Conservation (phyloP, 2,113 vertebrate species). For the Stictonetta naevosa region DNA sequence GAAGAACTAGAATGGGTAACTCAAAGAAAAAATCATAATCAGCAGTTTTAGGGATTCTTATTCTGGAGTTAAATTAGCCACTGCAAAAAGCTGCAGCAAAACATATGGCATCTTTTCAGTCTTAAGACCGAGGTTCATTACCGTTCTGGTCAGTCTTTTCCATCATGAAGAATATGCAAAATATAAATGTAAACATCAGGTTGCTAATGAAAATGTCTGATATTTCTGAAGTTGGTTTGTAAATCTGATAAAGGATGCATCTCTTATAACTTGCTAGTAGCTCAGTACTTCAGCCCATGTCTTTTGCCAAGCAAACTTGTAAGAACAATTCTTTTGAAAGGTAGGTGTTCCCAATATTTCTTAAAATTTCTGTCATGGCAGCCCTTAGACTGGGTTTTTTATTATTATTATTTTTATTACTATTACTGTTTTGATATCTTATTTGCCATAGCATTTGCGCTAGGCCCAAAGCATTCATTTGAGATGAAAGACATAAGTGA, state of each 20-base stretch:
- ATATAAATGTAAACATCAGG: not conserved
- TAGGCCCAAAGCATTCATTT: not conserved
- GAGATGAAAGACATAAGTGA: not conserved
- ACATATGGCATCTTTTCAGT: not conserved
- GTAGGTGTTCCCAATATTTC: not conserved
- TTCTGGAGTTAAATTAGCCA: not conserved
- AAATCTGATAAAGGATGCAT: not conserved
- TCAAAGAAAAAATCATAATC: not conserved
- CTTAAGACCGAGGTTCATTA: not conserved
- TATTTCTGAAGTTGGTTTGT: not conserved
- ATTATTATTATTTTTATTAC: not conserved
- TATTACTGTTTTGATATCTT: not conserved
- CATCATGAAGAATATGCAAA: not conserved
- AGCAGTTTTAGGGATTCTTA: not conserved
- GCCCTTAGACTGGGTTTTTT: not conserved
- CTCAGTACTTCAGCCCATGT: not conserved
- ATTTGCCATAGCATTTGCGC: not conserved
- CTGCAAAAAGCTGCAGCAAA: not conserved
- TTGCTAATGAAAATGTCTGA: not conserved
- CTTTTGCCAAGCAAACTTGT: not conserved
- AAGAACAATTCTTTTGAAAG: not conserved
- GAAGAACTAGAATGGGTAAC: not conserved
- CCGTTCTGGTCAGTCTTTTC: not conserved
- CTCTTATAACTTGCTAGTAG: not conserved
- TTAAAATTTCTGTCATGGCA: not conserved